Evolutionary conservation across 2,888 invertebrate species (phyloP).

Genomic region (Pseudococcus longispinus): DNA sequence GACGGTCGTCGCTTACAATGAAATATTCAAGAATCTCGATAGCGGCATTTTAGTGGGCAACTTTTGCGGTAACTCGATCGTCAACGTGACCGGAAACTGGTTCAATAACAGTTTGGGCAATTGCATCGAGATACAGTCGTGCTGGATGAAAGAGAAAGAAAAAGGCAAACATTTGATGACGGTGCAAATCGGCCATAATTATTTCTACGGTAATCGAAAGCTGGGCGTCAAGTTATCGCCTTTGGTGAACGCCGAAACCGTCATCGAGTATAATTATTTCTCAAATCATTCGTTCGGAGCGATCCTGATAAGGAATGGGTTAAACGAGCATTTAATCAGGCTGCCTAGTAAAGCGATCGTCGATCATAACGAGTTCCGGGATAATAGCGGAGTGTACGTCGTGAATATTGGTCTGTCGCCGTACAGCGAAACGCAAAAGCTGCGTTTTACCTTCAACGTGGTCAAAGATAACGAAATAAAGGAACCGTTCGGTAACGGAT

Average conservation of each 20-base stretch:
- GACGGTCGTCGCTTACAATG: slow-evolving; percentile 84
- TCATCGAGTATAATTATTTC: slow-evolving; percentile 89
- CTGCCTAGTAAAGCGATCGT: slow-evolving; percentile 76
- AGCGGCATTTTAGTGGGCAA: slow-evolving; percentile 87
- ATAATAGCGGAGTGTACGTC: slow-evolving; percentile 88
- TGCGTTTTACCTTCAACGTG: slow-evolving; percentile 87
- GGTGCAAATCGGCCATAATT: slow-evolving; percentile 85
- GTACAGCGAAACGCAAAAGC: slow-evolving; percentile 78
- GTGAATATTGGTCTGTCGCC: slow-evolving; percentile 87
- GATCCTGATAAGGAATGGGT: slow-evolving; percentile 78
- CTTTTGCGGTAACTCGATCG: slow-evolving; percentile 75
- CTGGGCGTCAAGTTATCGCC: slow-evolving; percentile 81
- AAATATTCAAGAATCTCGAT: slow-evolving; percentile 85
- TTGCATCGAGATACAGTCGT: slow-evolving; percentile 82
- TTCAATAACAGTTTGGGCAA: slow-evolving; percentile 82
- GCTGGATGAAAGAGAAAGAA: slow-evolving; percentile 72
- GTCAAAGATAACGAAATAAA: slow-evolving; percentile 83
- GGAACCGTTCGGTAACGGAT: slow-evolving; percentile 75
- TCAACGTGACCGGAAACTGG: slow-evolving; percentile 91
- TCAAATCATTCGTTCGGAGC: slow-evolving; percentile 81
- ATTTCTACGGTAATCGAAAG: slow-evolving; percentile 76
- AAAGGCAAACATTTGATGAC: slow-evolving; percentile 63
- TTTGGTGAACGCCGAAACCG: slow-evolving; percentile 78
- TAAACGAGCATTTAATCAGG: slow-evolving; percentile 54
- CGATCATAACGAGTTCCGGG: slow-evolving; percentile 86